Percentiles rank a stretch among this genome's conserved stretches.
phyloP scores from a whole-genome alignment of 2,888 invertebrate genomes.

The Caenorhabditis parvicauda region DNA sequence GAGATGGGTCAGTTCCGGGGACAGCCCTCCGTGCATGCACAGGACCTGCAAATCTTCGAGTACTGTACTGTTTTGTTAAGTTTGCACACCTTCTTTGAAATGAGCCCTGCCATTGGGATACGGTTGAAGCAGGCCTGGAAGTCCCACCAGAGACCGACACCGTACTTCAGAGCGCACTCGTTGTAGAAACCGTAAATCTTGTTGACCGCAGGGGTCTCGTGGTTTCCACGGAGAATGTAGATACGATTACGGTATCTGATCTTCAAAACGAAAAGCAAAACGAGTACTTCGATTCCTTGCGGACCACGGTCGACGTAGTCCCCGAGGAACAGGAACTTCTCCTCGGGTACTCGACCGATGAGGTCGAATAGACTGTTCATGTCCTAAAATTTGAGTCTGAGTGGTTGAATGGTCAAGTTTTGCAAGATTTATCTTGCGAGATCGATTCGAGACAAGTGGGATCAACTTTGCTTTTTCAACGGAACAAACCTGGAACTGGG shows the following conservation, averaged over 20 bases:
- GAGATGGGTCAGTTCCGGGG: conserved; percentile 42
- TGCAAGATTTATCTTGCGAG: no score
- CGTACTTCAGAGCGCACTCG: conserved; percentile 47
- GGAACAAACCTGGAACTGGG: conserved; percentile 41
- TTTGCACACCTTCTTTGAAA: conserved; percentile 37
- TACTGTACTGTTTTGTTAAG: not conserved
- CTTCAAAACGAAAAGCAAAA: conserved; percentile 49
- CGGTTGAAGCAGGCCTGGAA: conserved; percentile 54
- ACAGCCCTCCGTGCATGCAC: conserved; percentile 56
- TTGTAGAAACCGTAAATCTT: conserved; percentile 55
- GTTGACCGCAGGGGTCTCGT: conserved; percentile 55
- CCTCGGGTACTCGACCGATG: conserved; percentile 52
- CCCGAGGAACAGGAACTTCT: conserved; percentile 46
- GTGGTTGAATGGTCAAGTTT: not conserved
- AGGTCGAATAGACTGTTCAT: conserved; percentile 50
- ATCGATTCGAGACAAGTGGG: no score
- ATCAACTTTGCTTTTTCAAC: no score
- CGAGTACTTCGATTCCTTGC: conserved; percentile 49
- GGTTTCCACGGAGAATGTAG: conserved; percentile 51
- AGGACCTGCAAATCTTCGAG: conserved; percentile 24
- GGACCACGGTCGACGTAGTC: conserved; percentile 58
- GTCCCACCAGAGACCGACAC: conserved; percentile 56
- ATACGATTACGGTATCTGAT: conserved; percentile 48
- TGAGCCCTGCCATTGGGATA: conserved; percentile 52
- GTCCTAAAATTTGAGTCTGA: conserved; percentile 17